phyloP scores from a whole-genome alignment of 1,140 invertebrate species.

The Atopsyche davidsoni region DNA sequence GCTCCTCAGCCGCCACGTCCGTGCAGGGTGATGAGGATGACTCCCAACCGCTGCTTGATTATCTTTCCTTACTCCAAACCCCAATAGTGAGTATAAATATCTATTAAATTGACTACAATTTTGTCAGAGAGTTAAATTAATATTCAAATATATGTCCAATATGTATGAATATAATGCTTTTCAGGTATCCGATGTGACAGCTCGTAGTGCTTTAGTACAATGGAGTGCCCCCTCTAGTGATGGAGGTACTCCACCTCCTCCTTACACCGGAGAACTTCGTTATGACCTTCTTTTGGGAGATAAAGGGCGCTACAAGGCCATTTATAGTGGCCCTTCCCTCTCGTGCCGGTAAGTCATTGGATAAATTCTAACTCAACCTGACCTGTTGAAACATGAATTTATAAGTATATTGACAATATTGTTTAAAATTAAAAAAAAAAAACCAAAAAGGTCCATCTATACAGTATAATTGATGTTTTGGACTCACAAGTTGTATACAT shows the following conservation, averaged over 20 bases:
- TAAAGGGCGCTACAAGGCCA: conserved; percentile 72
- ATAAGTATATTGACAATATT: too few species aligned
- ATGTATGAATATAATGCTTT: conserved; percentile 28
- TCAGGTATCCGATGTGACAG: conserved; percentile 70
- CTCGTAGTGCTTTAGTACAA: conserved; percentile 70
- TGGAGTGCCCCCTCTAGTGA: conserved; percentile 64
- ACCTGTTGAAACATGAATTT: too few species aligned
- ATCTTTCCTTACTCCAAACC: conserved; percentile 65
- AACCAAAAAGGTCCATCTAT: too few species aligned
- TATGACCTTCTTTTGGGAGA: conserved; percentile 75
- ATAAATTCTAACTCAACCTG: too few species aligned
- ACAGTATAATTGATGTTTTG: too few species aligned
- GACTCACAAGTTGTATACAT: too few species aligned
- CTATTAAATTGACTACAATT: neutral
- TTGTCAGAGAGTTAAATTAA: neutral
- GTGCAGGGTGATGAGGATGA: conserved; percentile 64
- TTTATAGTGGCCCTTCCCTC: conserved; percentile 66
- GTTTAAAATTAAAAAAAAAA: too few species aligned
- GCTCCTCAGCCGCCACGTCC: conserved; percentile 53
- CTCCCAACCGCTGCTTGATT: conserved; percentile 56
- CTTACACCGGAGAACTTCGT: conserved; percentile 53
- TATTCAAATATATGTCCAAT: neutral
- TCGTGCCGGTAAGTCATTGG: conserved; percentile 56
- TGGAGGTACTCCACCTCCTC: conserved; percentile 45
- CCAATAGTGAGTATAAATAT: conserved; percentile 59